Evolutionary conservation across 2,888 invertebrate species (phyloP).

Genomic region (Nasonia oneida): DNA sequence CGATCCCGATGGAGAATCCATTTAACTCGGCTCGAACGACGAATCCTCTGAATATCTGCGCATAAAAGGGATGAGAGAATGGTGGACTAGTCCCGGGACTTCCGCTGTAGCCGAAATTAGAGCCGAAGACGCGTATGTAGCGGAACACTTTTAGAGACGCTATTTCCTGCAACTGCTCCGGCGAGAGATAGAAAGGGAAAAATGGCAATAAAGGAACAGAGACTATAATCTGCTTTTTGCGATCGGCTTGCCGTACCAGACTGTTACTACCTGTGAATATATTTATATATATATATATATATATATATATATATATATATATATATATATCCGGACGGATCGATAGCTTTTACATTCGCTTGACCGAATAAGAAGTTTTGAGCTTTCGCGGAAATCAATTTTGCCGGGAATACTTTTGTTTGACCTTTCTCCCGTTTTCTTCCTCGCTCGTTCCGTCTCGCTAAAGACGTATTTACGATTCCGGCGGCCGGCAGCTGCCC

Average conservation of each 20-base stretch:
- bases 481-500: background rate
- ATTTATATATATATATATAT: background rate
- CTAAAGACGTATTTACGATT: constrained; percentile 39
- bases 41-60: constrained; percentile 4
- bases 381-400: constrained; percentile 36
- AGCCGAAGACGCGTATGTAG: background rate
- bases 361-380: background rate
- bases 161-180: too few species aligned
- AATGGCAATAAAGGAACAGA: too few species aligned
- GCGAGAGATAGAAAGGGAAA: background rate
- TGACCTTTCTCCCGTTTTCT: background rate
- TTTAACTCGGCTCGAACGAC: constrained; percentile 58
- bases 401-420: constrained; percentile 50
- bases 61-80: background rate
- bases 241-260: background rate
- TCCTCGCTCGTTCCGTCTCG: background rate
- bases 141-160: background rate
- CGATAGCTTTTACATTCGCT: background rate
- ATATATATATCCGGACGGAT: background rate
- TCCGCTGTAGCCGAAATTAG: background rate
- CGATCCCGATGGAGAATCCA: constrained; percentile 56
- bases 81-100: background rate
- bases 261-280: background rate
- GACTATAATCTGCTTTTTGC: background rate
- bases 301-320: background rate